phyloP scores from a whole-genome alignment of 2,113 vertebrate species.

The Muntiacus muntjak region DNA sequence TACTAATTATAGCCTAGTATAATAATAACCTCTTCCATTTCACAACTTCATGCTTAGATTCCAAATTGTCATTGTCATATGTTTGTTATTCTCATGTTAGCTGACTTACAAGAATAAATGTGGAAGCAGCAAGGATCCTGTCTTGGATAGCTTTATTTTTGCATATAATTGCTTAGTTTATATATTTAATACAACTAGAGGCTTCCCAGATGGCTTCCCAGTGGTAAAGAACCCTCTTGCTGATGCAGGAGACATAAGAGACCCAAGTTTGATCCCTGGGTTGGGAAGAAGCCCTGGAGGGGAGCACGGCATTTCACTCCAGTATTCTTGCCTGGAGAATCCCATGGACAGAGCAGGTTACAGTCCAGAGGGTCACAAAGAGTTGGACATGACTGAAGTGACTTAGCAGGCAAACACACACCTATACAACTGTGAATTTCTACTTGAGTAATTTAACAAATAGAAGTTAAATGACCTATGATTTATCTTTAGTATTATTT shows the following conservation, averaged over 20 bases:
- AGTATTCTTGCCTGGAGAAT: neutral
- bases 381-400: rapidly evolving
- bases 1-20: slow-evolving; percentile 3
- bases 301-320: neutral
- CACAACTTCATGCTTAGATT: neutral
- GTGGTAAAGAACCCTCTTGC: neutral
- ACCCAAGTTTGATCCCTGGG: neutral
- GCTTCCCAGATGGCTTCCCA: neutral
- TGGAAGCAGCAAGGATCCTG: neutral
- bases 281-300: neutral
- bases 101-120: neutral
- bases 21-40: neutral
- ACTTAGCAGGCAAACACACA: neutral
- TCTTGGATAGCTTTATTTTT: neutral
- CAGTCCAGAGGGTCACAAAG: neutral
- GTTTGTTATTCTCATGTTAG: neutral
- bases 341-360: neutral
- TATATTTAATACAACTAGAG: neutral
- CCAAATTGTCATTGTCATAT: neutral
- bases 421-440: neutral
- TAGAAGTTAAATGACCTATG: neutral
- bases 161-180: neutral
- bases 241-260: neutral
- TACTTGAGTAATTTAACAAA: neutral
- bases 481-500: neutral